A percentile compares a stretch with the other conserved stretches of the same genome.
Conservation (phyloP, 2,888 invertebrate species). For the Pandemis cinnamomeana region DNA sequence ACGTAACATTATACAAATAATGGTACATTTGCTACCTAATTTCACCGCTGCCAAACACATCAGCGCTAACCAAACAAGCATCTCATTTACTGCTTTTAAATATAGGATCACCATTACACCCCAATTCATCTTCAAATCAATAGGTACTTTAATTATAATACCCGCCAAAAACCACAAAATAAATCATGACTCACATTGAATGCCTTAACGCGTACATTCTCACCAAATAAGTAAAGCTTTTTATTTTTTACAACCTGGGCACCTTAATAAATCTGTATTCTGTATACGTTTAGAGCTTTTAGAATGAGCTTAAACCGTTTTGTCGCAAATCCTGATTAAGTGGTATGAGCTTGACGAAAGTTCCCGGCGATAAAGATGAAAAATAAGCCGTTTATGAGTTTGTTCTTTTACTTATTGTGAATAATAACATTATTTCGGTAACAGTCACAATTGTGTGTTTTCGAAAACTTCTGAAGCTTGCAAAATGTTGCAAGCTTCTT, state of each 20-base stretch:
- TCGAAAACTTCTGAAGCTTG: background rate
- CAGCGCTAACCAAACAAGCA: background rate
- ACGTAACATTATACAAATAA: too few species aligned
- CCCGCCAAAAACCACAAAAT: slow-evolving; percentile 48
- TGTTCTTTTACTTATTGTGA: slow-evolving; percentile 9
- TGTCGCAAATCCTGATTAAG: slow-evolving; percentile 63
- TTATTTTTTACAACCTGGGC: slow-evolving; percentile 56
- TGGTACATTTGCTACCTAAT: too few species aligned
- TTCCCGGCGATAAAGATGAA: slow-evolving; percentile 32
- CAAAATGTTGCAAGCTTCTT: too few species aligned
- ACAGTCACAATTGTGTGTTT: slow-evolving; percentile 8
- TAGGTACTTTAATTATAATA: slow-evolving; percentile 30
- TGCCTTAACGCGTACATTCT: slow-evolving; percentile 63
- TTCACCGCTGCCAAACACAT: too few species aligned
- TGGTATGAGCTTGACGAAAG: slow-evolving; percentile 47
- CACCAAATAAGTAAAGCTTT: slow-evolving; percentile 60
- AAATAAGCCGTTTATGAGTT: slow-evolving; percentile 36
- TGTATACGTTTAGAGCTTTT: slow-evolving; percentile 53
- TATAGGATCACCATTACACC: background rate
- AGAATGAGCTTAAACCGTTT: slow-evolving; percentile 48
- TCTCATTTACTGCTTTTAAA: background rate
- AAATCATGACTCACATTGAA: slow-evolving; percentile 59
- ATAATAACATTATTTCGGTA: slow-evolving; percentile 12
- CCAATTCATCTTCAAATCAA: slow-evolving; percentile 20
- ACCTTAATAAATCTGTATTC: slow-evolving; percentile 76